Percentiles rank a stretch among this genome's conserved stretches.
These are phyloP conservation scores for Gonocerus acuteangulatus DNA, from an alignment of 2,888 invertebrate genomes.

Conservation along the genomic window DNA sequence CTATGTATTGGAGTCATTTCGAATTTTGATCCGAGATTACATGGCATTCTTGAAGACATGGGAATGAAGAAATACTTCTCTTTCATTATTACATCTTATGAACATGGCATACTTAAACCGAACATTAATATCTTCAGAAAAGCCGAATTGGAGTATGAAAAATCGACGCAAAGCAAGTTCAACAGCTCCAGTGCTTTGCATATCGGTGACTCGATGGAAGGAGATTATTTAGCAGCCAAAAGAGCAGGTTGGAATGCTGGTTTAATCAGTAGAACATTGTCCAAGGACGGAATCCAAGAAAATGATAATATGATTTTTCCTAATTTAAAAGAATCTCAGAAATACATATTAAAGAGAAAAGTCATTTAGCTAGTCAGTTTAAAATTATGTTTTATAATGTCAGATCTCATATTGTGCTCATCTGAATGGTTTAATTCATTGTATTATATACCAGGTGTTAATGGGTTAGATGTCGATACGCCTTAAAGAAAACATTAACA, in stretches of 20 bases:
- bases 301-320: constrained; percentile 39
- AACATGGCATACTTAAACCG: constrained; percentile 67
- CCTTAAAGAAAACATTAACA: too few relatives aligned
- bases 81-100: constrained; percentile 73
- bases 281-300: too few relatives aligned
- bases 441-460: too few relatives aligned
- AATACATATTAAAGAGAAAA: background rate
- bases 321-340: constrained; percentile 4
- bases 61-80: constrained; percentile 64
- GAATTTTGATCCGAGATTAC: constrained; percentile 78
- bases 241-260: constrained; percentile 59
- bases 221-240: constrained; percentile 71
- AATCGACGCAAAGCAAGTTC: constrained; percentile 49
- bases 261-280: background rate
- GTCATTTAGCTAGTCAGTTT: background rate
- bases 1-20: constrained; percentile 68
- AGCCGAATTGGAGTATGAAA: constrained; percentile 47
- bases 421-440: too few relatives aligned
- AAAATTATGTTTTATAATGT: too few relatives aligned
- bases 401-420: too few relatives aligned
- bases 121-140: constrained; percentile 50
- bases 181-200: constrained; percentile 64
- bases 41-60: constrained; percentile 57
- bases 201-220: constrained; percentile 67
- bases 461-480: too few relatives aligned